Base-by-base conservation (phyloP, 2,113 vertebrate species). In the Urocolius indicus region DNA sequence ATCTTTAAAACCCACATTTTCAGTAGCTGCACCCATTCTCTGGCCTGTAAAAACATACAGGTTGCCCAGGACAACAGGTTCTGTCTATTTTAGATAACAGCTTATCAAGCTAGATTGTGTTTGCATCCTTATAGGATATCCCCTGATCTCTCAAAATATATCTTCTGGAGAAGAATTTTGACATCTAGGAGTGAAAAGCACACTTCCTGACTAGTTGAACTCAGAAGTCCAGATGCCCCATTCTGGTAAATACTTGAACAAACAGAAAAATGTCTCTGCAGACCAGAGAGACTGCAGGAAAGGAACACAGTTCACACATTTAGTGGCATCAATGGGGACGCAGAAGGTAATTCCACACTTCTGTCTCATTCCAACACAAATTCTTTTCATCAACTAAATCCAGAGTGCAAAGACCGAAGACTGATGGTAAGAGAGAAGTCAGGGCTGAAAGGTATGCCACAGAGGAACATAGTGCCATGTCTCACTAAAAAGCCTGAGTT, bases 1-100 rank as follows among this genome's bases (percentile, higher is more conserved):
- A 82, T 71, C 84, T 82, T 82, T 43, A 76, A 95, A 95, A 72
- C 19, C 16, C 69, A 84, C 34, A 91, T 48, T 89, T 93, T 78
- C 78, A 75, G 59, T 41, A 91, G 81, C 69, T 93, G 84, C 24
- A 82, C 19, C 18, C 66, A 79, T 75, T 89, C 58, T 82, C 48
- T 21, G 74, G 73, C 43, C 57, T 81, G 65, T 63, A 58, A 94
- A 92, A 96, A 84, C 30, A 87, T 22, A 26, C 45, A 69, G 32
- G 51, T 5, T 87, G 34, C 74, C 26, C 38, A 61, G 20, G 38
- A 75, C 49, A 89, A 84, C 49, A 74, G 17, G 20, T 51, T 92
- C 75, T 86, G 59, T 46, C 84, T 89, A 46, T 67, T 87, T 87
- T 26, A 92, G 87, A 93, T 62, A 86, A 77, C 4, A 32, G 30